phyloP scores from a whole-genome alignment of 1,140 invertebrate species.

The Danaus melanippus region DNA sequence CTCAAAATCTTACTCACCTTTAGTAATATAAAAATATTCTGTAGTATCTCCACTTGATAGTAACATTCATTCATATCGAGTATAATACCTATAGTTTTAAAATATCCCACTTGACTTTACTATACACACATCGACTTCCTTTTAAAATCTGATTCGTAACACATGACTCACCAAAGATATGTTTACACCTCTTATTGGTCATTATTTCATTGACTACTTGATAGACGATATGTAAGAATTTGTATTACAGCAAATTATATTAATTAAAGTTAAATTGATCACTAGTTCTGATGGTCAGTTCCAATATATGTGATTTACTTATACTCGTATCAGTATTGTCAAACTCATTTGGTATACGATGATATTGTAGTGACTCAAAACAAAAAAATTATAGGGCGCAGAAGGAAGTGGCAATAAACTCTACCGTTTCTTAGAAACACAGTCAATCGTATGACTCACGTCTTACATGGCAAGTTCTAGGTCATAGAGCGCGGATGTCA shows the following conservation, averaged over 20 bases:
- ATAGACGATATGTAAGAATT: too few relatives aligned
- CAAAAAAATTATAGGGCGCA: conserved; percentile 21
- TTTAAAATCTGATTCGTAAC: conserved; percentile 36
- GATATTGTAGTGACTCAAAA: too few relatives aligned
- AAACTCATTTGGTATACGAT: too few relatives aligned
- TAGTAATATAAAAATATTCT: conserved; percentile 34
- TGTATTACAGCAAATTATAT: too few relatives aligned
- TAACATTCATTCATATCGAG: conserved; percentile 56
- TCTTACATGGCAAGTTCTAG: conserved; percentile 42
- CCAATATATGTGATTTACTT: too few relatives aligned
- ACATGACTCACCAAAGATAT: conserved; percentile 28
- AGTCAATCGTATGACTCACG: conserved; percentile 33
- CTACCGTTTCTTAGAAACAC: conserved; percentile 42
- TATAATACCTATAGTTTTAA: conserved; percentile 36
- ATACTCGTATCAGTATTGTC: too few relatives aligned
- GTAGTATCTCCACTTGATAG: conserved; percentile 40
- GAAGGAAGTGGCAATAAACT: conserved; percentile 46
- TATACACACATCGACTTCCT: conserved; percentile 17
- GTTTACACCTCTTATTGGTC: conserved; percentile 14
- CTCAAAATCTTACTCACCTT: conserved; percentile 42
- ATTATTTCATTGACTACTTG: background rate
- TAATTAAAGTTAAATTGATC: too few relatives aligned
- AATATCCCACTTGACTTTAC: conserved; percentile 22
- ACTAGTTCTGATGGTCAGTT: too few relatives aligned
- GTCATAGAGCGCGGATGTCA: conserved; percentile 40